Percentiles rank a stretch among this genome's conserved stretches.
Conservation (phyloP, 2,888 invertebrate species). For the Aphidius colemani region DNA sequence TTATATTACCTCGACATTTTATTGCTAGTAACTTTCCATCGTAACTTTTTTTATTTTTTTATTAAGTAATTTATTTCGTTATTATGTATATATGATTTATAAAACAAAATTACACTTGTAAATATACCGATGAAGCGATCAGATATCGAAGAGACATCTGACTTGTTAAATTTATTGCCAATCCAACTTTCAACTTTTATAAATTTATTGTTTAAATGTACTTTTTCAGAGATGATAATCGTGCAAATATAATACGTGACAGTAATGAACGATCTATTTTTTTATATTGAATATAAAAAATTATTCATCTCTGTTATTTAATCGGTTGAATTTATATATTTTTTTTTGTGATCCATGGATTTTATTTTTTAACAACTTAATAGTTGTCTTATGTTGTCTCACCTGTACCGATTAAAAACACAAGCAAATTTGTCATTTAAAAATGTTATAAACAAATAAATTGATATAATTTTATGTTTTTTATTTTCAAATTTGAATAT, state of each 20-base stretch:
- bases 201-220: too few species aligned
- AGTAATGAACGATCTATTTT: too few species aligned
- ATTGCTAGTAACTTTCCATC: background rate
- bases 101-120: conserved; percentile 45
- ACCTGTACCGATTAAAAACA: too few species aligned
- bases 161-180: too few species aligned
- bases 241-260: too few species aligned
- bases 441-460: too few species aligned
- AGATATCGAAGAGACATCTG: conserved; percentile 39
- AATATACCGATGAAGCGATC: conserved; percentile 46
- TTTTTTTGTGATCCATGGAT: background rate
- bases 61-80: conserved; percentile 32
- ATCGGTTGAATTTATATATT: too few species aligned
- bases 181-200: too few species aligned
- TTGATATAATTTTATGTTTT: too few species aligned
- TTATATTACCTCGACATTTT: background rate
- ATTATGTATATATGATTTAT: conserved; percentile 43
- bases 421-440: too few species aligned
- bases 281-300: background rate
- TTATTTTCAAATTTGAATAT: too few species aligned
- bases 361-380: background rate
- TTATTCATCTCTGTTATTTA: background rate
- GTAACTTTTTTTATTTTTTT: background rate
- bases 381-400: background rate
- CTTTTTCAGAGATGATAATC: too few species aligned